Base-by-base conservation (phyloP, 2,113 vertebrate species). In the Gambusia affinis region DNA sequence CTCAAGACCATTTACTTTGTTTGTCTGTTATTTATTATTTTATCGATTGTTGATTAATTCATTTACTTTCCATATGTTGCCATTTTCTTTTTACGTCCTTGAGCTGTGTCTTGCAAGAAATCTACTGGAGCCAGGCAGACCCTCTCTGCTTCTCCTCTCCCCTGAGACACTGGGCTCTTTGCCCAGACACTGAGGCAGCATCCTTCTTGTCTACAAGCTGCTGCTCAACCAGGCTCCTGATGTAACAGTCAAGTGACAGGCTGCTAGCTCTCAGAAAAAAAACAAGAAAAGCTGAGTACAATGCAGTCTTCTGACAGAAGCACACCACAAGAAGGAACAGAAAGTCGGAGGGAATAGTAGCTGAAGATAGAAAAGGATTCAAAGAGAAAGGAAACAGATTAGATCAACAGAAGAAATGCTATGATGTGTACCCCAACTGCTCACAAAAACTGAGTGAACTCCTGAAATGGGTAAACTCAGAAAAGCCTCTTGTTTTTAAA, bases 151-250 rank as follows among this genome's bases (percentile, higher is more conserved):
- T 37, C 47, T 67, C 64, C 70, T 27, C 73, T 47, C 72, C 65
- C 65, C 14, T 35, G 71, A 84, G 79, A 90, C 67, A 15, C 77
- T 64, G 81, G 85, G 87, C 81, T 67, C 66, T 44, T 70, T 30
- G 80, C 85, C 81, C 83, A 84, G 71, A 85, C 35, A 79, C 42
- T 30, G 70, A 78, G 68, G 68, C 72, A 75, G 62, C 70, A 61
- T 82, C 51, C 27, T 67, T 60, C 63, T 69, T 70, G 57, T 24
- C 73, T 69, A 72, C 79, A 73, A 70, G 28, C 75, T 80, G 70
- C 63, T 73, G 72, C 77, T 88, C 80, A 71, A 44, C 71, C 83
- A 84, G 76, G 65, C 64, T 78, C 78, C 62, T 81, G 42, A 81
- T 82, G 67, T 75, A 68, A 67, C 69, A 63, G 42, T 35, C 76